phyloP scores from a whole-genome alignment of 2,113 vertebrate genomes.

The Gadus macrocephalus region DNA sequence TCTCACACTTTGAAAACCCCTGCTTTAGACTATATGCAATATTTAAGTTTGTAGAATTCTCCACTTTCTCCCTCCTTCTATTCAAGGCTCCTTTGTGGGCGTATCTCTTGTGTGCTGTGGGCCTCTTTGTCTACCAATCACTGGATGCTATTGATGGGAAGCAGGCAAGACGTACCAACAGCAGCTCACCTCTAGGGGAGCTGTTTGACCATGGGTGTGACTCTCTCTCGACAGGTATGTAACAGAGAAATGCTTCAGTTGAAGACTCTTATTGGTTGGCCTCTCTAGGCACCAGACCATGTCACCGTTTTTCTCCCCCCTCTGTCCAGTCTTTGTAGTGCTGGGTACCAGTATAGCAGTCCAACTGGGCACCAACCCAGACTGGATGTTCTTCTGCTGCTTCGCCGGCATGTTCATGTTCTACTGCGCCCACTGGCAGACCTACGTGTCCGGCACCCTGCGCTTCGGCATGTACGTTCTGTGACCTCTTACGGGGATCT shows the following conservation, averaged over 20 bases:
- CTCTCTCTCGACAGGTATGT: slow-evolving; percentile 91
- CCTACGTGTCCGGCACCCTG: slow-evolving; percentile 94
- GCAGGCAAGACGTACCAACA: slow-evolving; percentile 95
- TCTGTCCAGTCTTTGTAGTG: slow-evolving; percentile 91
- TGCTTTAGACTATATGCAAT: no score
- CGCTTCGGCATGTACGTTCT: slow-evolving; percentile 97
- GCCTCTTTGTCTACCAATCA: slow-evolving; percentile 96
- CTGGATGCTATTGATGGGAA: slow-evolving; percentile 98
- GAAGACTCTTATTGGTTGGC: not conserved
- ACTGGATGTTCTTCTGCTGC: slow-evolving; percentile 99
- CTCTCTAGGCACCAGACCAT: not conserved
- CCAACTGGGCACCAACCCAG: slow-evolving; percentile 94
- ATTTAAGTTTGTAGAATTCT: no score
- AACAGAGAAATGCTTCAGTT: not conserved
- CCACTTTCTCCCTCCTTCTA: slow-evolving; percentile 2
- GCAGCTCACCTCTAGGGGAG: slow-evolving; percentile 93
- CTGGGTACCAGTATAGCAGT: slow-evolving; percentile 95
- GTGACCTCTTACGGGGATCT: no score
- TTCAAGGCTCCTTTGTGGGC: slow-evolving; percentile 92
- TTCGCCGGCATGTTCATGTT: slow-evolving; percentile 99
- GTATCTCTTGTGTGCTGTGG: slow-evolving; percentile 90
- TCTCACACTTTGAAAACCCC: no score
- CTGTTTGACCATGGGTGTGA: slow-evolving; percentile 99
- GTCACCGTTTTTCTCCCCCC: not conserved
- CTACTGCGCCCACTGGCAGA: slow-evolving; percentile 99